Evolutionary conservation across 2,888 invertebrate genomes (phyloP).

Genomic region (Dolichopus griseipennis): DNA sequence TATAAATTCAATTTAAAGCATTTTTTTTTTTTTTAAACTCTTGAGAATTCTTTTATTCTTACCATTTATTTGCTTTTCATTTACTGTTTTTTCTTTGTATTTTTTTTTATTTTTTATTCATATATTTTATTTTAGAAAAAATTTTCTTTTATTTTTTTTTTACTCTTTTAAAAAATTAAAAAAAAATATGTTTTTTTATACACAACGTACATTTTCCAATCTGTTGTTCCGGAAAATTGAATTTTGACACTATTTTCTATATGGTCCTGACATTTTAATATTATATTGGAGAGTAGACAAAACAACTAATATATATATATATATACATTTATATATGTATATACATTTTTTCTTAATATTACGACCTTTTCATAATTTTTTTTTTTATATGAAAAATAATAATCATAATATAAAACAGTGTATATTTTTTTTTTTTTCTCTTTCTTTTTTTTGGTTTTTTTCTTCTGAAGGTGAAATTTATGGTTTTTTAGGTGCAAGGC

Average conservation of each 20-base stretch:
- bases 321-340: no score
- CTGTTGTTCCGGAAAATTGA: slow-evolving; percentile 11
- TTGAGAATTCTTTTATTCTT: no score
- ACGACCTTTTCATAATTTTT: neutral
- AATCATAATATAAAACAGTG: no score
- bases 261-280: slow-evolving; percentile 8
- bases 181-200: no score
- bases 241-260: slow-evolving; percentile 11
- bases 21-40: no score
- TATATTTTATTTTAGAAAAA: neutral
- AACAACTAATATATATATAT: neutral
- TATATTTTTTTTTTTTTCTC: neutral
- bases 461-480: no score
- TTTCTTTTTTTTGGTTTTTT: neutral
- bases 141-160: neutral
- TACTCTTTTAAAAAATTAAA: no score
- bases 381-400: neutral
- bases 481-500: no score
- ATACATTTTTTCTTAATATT: no score
- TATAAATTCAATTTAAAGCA: no score
- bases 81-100: slow-evolving; percentile 13
- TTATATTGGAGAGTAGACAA: neutral
- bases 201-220: slow-evolving; percentile 7
- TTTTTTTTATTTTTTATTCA: neutral
- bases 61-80: neutral